These are phyloP conservation scores for Lasioglossum baleicum DNA, from an alignment of 1,140 invertebrate species.

Conservation along the genomic window DNA sequence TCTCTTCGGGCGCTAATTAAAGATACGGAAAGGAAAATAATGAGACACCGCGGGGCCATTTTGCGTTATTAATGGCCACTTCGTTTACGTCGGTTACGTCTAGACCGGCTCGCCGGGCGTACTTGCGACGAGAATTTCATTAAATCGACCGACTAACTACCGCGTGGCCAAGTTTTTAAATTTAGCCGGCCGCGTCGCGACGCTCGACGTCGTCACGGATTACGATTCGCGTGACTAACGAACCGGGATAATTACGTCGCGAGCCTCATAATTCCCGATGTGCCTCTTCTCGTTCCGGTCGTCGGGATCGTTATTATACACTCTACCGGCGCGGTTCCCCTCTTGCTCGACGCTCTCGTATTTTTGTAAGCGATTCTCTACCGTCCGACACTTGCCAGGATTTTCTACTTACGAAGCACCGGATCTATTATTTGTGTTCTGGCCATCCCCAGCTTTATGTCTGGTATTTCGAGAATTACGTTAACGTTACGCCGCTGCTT, in stretches of 20 bases:
- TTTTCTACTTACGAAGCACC: background rate
- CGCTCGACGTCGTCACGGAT: background rate
- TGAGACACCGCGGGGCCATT: conserved; percentile 53
- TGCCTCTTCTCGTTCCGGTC: background rate
- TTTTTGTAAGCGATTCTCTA: too few species aligned
- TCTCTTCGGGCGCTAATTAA: conserved; percentile 39
- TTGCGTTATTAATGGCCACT: conserved; percentile 66
- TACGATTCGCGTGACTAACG: conserved; percentile 14
- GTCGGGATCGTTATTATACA: background rate
- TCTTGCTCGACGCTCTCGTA: too few species aligned
- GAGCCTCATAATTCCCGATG: conserved; percentile 6
- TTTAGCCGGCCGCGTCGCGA: conserved; percentile 20
- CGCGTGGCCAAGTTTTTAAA: conserved; percentile 64
- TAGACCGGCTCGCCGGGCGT: conserved; percentile 38
- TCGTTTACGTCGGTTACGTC: conserved; percentile 57
- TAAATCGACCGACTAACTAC: conserved; percentile 68
- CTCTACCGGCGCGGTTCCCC: too few species aligned
- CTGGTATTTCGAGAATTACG: too few species aligned
- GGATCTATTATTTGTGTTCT: too few species aligned
- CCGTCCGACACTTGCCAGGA: background rate
- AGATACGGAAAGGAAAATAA: conserved; percentile 55
- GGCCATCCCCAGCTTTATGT: too few species aligned
- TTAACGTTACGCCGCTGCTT: too few species aligned
- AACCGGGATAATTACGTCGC: conserved; percentile 2
- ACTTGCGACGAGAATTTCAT: conserved; percentile 65